A percentile compares a stretch with the other conserved stretches of the same genome.
Conservation (phyloP, 2,888 invertebrate genomes). For the Caenorhabditis zanzibari region DNA sequence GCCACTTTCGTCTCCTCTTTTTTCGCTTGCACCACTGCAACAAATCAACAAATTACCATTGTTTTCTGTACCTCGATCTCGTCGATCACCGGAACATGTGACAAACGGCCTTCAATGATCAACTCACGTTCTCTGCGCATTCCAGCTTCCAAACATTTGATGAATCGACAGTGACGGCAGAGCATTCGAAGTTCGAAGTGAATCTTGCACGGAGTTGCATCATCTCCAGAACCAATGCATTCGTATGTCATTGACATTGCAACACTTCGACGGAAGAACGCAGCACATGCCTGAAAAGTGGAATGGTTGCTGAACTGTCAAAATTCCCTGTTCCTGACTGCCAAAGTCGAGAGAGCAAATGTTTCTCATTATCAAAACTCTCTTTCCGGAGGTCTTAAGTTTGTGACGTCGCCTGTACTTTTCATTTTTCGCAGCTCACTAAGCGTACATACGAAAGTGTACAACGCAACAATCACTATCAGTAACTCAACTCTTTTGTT, state of each 20-base stretch:
- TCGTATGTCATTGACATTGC: constrained; percentile 76
- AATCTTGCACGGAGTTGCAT: constrained; percentile 51
- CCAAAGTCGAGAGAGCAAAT: neutral
- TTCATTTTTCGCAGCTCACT: constrained; percentile 24
- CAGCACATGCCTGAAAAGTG: constrained; percentile 74
- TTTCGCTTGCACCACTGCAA: constrained; percentile 67
- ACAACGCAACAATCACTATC: constrained; percentile 38
- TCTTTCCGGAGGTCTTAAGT: constrained; percentile 37
- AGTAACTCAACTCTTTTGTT: constrained; percentile 23
- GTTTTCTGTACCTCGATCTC: constrained; percentile 46
- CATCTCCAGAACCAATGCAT: constrained; percentile 65
- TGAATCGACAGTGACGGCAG: constrained; percentile 72
- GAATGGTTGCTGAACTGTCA: neutral
- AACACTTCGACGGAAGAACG: constrained; percentile 75
- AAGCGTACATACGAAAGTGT: constrained; percentile 16
- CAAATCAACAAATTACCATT: constrained; percentile 40
- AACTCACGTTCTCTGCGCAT: constrained; percentile 73
- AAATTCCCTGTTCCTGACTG: neutral
- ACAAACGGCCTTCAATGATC: constrained; percentile 22
- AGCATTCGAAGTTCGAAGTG: constrained; percentile 72
- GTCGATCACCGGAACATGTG: constrained; percentile 33
- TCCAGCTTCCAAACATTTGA: constrained; percentile 72
- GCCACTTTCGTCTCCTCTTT: constrained; percentile 61
- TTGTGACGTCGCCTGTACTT: constrained; percentile 40
- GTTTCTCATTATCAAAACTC: neutral